phyloP scores from a whole-genome alignment of 2,797 vertebrate genomes.

The Coregonus suidteri region DNA sequence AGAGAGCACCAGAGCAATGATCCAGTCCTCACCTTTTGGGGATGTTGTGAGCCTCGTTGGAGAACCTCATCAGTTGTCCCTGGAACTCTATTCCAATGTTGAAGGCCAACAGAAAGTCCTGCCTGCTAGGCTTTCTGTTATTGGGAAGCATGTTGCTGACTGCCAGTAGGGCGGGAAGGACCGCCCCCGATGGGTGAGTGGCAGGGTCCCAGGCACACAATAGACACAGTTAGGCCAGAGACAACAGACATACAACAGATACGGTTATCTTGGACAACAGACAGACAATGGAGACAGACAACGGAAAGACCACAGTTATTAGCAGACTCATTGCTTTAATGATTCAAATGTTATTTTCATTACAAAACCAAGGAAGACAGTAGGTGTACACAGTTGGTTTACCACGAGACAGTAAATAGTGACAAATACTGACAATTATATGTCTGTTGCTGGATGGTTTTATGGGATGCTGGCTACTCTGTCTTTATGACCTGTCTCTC shows the following conservation, averaged over 20 bases:
- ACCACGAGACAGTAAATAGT: too few relatives aligned
- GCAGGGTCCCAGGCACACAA: conserved; percentile 80
- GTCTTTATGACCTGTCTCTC: background rate
- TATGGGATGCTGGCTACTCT: too few relatives aligned
- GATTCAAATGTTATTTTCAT: too few relatives aligned
- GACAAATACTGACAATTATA: background rate
- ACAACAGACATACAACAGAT: background rate
- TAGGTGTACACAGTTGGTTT: too few relatives aligned
- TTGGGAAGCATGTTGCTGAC: conserved; percentile 83
- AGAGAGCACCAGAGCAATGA: background rate
- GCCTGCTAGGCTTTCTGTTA: conserved; percentile 74
- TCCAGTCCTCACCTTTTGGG: conserved; percentile 79
- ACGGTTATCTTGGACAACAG: too few relatives aligned
- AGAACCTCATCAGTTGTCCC: conserved; percentile 87
- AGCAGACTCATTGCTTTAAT: background rate
- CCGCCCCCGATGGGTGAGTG: conserved; percentile 87
- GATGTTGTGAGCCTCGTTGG: conserved; percentile 82
- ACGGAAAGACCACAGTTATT: background rate
- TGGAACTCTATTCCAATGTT: conserved; percentile 89
- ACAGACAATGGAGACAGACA: background rate
- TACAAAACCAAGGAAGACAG: too few relatives aligned
- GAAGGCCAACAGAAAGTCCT: conserved; percentile 84
- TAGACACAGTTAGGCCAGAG: too few relatives aligned
- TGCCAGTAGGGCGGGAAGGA: conserved; percentile 85
- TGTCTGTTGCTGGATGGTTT: too few relatives aligned